Percentiles rank a stretch among this genome's conserved stretches.
These are phyloP conservation scores for Arion vulgaris DNA, from an alignment of 1,140 invertebrate genomes.

Conservation along the genomic window DNA sequence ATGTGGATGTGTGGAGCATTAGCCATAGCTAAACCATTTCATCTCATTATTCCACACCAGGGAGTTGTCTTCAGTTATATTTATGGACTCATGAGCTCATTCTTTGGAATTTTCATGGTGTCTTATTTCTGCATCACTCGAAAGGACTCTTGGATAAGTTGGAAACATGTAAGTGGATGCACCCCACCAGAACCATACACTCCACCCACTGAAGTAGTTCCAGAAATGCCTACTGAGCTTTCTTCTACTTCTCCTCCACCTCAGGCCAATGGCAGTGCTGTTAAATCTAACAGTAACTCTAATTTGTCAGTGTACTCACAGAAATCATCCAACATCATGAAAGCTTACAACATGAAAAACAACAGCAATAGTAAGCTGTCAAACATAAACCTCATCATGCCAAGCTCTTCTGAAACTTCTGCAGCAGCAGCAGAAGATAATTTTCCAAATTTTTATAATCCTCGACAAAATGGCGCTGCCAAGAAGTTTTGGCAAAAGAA, in stretches of 20 bases:
- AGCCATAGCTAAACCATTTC: constrained; percentile 70
- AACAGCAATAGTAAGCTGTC: constrained; percentile 55
- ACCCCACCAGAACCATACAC: constrained; percentile 57
- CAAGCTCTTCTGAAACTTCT: constrained; percentile 64
- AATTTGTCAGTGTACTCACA: constrained; percentile 52
- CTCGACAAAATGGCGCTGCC: constrained; percentile 91
- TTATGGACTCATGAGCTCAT: constrained; percentile 81
- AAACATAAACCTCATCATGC: constrained; percentile 61
- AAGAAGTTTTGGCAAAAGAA: constrained; percentile 93
- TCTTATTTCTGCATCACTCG: constrained; percentile 89
- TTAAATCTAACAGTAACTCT: constrained; percentile 58
- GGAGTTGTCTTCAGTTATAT: constrained; percentile 85
- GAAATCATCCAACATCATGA: constrained; percentile 52
- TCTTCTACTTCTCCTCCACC: constrained; percentile 37
- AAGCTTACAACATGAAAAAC: constrained; percentile 59
- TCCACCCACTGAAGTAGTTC: constrained; percentile 47
- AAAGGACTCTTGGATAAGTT: constrained; percentile 81
- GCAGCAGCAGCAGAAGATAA: constrained; percentile 75
- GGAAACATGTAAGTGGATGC: constrained; percentile 63
- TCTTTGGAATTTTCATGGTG: constrained; percentile 85
- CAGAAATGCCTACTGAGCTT: constrained; percentile 17
- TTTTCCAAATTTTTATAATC: constrained; percentile 86
- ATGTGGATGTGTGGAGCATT: constrained; percentile 83
- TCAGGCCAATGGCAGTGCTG: constrained; percentile 63
- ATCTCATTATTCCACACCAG: constrained; percentile 78